phyloP scores from a whole-genome alignment of 2,888 invertebrate species.

The Phymatocera aterrima region DNA sequence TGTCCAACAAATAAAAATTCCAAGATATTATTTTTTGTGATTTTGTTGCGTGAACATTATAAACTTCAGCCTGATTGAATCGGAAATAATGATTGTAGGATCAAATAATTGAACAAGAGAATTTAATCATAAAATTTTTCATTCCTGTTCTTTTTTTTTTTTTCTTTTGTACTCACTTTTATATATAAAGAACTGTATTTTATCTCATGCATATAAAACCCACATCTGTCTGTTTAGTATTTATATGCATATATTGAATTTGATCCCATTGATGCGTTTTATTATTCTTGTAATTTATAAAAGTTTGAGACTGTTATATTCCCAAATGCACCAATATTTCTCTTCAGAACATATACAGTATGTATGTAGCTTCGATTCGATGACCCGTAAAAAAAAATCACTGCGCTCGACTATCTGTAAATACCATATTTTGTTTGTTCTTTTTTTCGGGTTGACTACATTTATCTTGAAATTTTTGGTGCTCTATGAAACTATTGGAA shows the following conservation, averaged over 20 bases:
- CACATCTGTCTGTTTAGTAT: not conserved
- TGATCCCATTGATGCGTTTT: not conserved
- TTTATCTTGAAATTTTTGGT: constrained; percentile 11
- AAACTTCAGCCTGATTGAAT: too few relatives aligned
- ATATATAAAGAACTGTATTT: constrained; percentile 6
- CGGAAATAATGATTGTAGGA: too few relatives aligned
- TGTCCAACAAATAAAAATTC: too few relatives aligned
- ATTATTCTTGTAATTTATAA: not conserved
- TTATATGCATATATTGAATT: not conserved
- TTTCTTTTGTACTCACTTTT: not conserved
- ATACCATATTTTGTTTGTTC: too few relatives aligned
- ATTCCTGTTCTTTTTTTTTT: too few relatives aligned
- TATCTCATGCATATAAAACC: constrained; percentile 17
- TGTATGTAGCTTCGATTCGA: constrained; percentile 18
- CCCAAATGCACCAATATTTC: not conserved
- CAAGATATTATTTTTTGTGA: too few relatives aligned
- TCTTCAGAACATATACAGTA: too few relatives aligned
- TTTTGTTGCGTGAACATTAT: too few relatives aligned
- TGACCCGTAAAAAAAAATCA: constrained; percentile 34
- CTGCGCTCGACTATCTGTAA: constrained; percentile 24
- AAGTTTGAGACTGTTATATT: not conserved
- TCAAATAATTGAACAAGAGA: too few relatives aligned
- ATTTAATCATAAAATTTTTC: too few relatives aligned
- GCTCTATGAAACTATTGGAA: too few relatives aligned
- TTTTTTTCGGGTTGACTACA: constrained; percentile 13